These are phyloP conservation scores for Bradypus variegatus DNA, from an alignment of 2,797 vertebrate species.

Conservation along the genomic window DNA sequence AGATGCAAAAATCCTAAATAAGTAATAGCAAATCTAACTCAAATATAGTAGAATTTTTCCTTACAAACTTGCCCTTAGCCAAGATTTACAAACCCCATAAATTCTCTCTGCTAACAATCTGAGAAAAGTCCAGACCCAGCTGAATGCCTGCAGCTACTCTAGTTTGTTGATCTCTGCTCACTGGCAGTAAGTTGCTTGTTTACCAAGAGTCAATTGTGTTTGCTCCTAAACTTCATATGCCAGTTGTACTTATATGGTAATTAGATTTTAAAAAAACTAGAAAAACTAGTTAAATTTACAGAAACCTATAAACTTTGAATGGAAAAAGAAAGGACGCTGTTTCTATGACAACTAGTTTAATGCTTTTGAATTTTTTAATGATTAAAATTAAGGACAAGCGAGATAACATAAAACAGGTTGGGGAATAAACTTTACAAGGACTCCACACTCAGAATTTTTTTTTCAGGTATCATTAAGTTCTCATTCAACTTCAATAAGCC, in stretches of 20 bases:
- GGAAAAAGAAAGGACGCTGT: neutral
- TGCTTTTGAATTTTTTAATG: neutral
- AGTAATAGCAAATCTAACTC: neutral
- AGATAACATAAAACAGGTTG: neutral
- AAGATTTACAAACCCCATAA: neutral
- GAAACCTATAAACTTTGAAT: constrained; percentile 3
- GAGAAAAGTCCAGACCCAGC: neutral
- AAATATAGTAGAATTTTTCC: neutral
- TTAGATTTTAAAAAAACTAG: neutral
- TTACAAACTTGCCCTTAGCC: neutral
- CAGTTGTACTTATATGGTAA: neutral
- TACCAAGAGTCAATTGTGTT: neutral
- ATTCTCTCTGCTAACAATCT: neutral
- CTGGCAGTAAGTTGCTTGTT: neutral
- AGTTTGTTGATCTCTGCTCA: neutral
- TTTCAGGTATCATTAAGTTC: neutral
- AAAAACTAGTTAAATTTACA: neutral
- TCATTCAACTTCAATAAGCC: neutral
- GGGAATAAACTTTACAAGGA: neutral
- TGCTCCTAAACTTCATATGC: neutral
- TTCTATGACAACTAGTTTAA: neutral
- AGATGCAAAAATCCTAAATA: constrained; percentile 4
- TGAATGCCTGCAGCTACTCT: neutral
- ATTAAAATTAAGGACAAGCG: neutral
- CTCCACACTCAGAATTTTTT: neutral